Conservation (phyloP, 2,888 invertebrate genomes). For the Chrysodeixis includens region DNA sequence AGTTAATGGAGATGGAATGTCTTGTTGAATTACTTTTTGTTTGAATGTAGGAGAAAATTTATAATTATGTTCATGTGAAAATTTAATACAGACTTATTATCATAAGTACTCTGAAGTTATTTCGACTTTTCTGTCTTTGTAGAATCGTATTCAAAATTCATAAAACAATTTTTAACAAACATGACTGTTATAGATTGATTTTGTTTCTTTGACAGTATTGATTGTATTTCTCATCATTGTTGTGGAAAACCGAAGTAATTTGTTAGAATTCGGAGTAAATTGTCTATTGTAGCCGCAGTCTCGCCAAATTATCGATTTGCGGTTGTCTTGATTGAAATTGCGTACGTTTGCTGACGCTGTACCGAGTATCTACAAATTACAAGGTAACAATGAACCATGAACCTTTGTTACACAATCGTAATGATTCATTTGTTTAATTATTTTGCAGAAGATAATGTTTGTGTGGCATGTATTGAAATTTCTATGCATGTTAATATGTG, state of each 20-base stretch:
- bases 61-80: background rate
- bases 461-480: background rate
- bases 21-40: slow-evolving; percentile 16
- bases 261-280: slow-evolving; percentile 42
- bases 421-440: background rate
- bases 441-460: background rate
- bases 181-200: background rate
- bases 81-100: background rate
- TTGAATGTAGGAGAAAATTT: background rate
- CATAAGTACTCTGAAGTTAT: background rate
- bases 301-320: slow-evolving; percentile 53
- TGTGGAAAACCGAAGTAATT: slow-evolving; percentile 22
- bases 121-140: too few species aligned
- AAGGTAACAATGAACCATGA: slow-evolving; percentile 8
- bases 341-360: slow-evolving; percentile 39
- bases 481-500: too few species aligned
- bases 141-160: background rate
- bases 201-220: slow-evolving; percentile 17
- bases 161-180: background rate
- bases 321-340: slow-evolving; percentile 58
- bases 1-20: slow-evolving; percentile 39
- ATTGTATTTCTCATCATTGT: slow-evolving; percentile 21
- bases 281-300: slow-evolving; percentile 34
- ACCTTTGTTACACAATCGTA: slow-evolving; percentile 10
- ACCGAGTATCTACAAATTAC: slow-evolving; percentile 28